Conservation (phyloP, 1,140 invertebrate species). For the Psix sp. region DNA sequence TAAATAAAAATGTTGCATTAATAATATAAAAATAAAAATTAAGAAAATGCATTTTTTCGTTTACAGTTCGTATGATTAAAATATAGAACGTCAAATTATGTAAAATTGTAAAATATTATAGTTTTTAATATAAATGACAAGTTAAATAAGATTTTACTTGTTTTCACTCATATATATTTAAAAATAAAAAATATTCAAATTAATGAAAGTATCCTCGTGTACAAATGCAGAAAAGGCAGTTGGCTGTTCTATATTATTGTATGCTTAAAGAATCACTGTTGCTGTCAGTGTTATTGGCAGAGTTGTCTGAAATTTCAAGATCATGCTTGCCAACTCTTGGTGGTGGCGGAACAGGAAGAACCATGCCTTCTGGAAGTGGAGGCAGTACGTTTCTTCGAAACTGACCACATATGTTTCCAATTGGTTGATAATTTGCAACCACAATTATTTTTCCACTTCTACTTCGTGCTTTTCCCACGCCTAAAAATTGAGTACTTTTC, state of each 20-base stretch:
- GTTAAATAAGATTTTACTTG: no score
- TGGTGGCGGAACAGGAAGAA: conserved; percentile 67
- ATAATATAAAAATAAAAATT: no score
- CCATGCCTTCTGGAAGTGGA: conserved; percentile 80
- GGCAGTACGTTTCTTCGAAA: conserved; percentile 87
- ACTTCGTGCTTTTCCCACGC: conserved; percentile 88
- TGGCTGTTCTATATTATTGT: conserved; percentile 70
- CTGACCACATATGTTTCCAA: conserved; percentile 86
- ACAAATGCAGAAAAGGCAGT: conserved; percentile 71
- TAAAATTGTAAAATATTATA: no score
- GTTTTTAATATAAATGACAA: no score
- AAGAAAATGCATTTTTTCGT: no score
- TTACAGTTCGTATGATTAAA: no score
- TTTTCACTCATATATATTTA: no score
- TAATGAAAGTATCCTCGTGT: conserved; percentile 59
- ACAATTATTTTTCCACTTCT: conserved; percentile 86
- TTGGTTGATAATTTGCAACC: conserved; percentile 88
- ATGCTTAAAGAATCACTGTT: conserved; percentile 65
- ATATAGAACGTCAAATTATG: no score
- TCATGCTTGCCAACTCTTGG: conserved; percentile 57
- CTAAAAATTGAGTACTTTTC: conserved; percentile 86
- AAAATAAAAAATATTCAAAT: conserved; percentile 20
- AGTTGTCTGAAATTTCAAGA: conserved; percentile 62
- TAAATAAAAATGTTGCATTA: no score
- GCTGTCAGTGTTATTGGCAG: conserved; percentile 64